Evolutionary conservation across 1,140 invertebrate genomes (phyloP).

Genomic region (Episyrphus balteatus): DNA sequence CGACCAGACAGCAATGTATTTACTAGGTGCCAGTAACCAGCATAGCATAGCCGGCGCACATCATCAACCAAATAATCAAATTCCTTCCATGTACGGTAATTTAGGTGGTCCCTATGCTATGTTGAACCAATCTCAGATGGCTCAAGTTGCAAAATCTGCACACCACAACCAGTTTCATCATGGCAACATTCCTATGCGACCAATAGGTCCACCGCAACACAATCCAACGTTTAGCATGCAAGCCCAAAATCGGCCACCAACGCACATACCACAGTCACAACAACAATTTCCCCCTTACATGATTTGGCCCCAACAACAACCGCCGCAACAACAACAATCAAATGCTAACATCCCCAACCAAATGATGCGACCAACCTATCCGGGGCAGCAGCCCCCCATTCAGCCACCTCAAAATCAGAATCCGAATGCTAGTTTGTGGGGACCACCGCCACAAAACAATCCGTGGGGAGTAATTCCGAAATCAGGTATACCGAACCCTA

Average conservation of each 20-base stretch:
- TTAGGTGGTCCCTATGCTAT: constrained; percentile 21
- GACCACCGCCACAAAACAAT: constrained; percentile 32
- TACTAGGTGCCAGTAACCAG: constrained; percentile 11
- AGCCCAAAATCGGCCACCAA: too few relatives aligned
- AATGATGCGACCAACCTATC: constrained; percentile 6
- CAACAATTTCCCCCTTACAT: constrained; percentile 10
- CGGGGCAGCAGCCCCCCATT: constrained; percentile 10
- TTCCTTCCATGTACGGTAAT: constrained; percentile 14
- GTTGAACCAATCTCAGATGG: constrained; percentile 12
- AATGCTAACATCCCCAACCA: constrained; percentile 3
- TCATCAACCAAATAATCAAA: constrained; percentile 16
- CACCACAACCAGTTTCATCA: constrained; percentile 6
- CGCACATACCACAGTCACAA: background rate
- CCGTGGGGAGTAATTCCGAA: constrained; percentile 28
- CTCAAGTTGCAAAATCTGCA: constrained; percentile 9
- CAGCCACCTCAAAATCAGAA: constrained; percentile 19
- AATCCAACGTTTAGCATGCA: constrained; percentile 2
- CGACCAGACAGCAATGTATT: constrained; percentile 28
- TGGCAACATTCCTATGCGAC: constrained; percentile 8
- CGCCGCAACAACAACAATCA: constrained; percentile 5
- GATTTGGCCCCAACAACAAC: constrained; percentile 10
- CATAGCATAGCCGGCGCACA: constrained; percentile 9
- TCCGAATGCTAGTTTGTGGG: constrained; percentile 33
- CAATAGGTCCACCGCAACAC: constrained; percentile 5
- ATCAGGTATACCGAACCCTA: constrained; percentile 14